Percentiles rank a stretch among this genome's conserved stretches.
Conservation (phyloP, 2,797 vertebrate species). For the Thalassophryne amazonica region DNA sequence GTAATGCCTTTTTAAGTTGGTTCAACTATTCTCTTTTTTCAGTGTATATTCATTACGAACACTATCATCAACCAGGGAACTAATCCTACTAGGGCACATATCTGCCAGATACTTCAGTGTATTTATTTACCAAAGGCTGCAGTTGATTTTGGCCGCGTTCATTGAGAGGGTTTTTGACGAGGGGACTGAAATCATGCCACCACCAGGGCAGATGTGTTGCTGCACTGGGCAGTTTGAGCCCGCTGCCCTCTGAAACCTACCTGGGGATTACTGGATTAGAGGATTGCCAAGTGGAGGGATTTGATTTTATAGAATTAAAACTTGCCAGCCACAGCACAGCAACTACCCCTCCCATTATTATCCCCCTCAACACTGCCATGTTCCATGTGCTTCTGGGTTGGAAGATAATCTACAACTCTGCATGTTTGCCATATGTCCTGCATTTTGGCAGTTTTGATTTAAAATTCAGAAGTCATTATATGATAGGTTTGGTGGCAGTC, state of each 20-base stretch:
- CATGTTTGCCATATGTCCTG: conserved; percentile 17
- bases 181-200: conserved; percentile 26
- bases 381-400: not conserved
- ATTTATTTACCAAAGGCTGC: not conserved
- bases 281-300: conserved; percentile 70
- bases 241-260: conserved; percentile 65
- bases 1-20: too few species aligned
- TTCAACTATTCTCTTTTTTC: too few species aligned
- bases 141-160: not conserved
- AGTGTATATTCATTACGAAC: not conserved
- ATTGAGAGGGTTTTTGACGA: conserved; percentile 23
- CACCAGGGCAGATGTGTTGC: conserved; percentile 59
- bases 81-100: not conserved
- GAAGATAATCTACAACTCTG: conserved; percentile 1
- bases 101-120: not conserved
- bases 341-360: conserved; percentile 31
- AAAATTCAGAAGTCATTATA: conserved; percentile 1
- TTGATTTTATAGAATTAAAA: conserved; percentile 76
- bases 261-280: conserved; percentile 72
- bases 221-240: conserved; percentile 49
- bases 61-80: not conserved
- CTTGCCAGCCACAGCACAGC: conserved; percentile 23
- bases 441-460: conserved; percentile 14
- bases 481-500: not conserved
- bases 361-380: not conserved